phyloP scores from a whole-genome alignment of 1,140 invertebrate genomes.

The Eulimnadia texana region DNA sequence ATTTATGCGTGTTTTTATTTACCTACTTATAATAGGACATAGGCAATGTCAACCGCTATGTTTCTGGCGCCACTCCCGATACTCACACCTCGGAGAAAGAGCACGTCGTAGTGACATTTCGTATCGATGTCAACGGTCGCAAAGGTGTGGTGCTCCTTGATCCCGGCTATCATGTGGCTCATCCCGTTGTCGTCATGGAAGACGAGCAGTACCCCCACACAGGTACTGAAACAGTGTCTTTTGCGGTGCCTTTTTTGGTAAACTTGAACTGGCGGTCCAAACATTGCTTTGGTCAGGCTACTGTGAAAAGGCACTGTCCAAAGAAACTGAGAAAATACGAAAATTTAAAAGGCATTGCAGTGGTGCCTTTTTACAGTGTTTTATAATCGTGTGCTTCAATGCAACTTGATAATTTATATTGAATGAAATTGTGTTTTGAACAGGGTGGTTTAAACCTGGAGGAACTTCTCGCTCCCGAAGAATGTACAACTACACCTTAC shows the following conservation, averaged over 20 bases:
- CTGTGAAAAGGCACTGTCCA: too few species aligned
- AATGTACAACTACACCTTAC: constrained; percentile 22
- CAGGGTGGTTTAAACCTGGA: constrained; percentile 16
- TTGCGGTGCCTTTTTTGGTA: too few species aligned
- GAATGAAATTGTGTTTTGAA: neutral
- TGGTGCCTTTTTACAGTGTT: neutral
- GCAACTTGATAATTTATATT: neutral
- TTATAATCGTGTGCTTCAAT: neutral
- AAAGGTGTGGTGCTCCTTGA: constrained; percentile 62
- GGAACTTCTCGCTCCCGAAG: constrained; percentile 1
- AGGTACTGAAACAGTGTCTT: constrained; percentile 35
- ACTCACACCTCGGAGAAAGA: constrained; percentile 51
- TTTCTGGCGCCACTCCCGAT: constrained; percentile 21
- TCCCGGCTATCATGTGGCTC: constrained; percentile 75
- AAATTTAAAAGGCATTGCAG: neutral
- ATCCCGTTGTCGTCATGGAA: constrained; percentile 70
- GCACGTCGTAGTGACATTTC: constrained; percentile 68
- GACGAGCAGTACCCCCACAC: constrained; percentile 73
- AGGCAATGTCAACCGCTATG: constrained; percentile 20
- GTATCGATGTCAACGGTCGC: constrained; percentile 52
- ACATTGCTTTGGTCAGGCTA: too few species aligned
- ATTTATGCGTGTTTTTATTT: neutral
- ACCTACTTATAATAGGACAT: constrained; percentile 8
- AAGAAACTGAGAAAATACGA: neutral
- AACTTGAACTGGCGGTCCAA: too few species aligned